Base-by-base conservation (phyloP, 2,797 vertebrate species). In the Microchirus variegatus region DNA sequence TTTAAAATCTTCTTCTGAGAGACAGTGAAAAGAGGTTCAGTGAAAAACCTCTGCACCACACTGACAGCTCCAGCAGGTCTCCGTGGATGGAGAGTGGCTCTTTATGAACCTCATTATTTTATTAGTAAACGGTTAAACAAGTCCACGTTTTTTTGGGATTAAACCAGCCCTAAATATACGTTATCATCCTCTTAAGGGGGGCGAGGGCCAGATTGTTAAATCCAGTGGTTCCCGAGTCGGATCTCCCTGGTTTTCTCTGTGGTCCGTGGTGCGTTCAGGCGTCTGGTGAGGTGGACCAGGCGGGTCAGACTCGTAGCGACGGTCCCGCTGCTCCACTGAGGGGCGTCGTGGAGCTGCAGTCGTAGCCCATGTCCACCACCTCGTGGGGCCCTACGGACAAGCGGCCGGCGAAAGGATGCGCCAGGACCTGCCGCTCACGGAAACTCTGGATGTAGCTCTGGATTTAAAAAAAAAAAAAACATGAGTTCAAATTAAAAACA, bases 371-470 rank as follows among this genome's bases (percentile, higher is more conserved):
- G 46, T 98, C 96, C 77, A 96, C 93, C 67, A 92, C 86, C 0
- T 94, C 87, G 1, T 95, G 95, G 0, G 94, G 85, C n/a, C 93
- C 80, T 0, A 93, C 86, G 73, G 96, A 92, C 53, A n/a, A n/a
- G n/a, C 94, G 92, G 40, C 92, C 93, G 22, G 93, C 93, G 0
- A 94, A 93, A 14, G 93, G 95, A 50, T 87, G 85, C 0, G 66
- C 86, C 0, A 92, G 93, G 0, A 95, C 95, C 92, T 99, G 97
- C 72, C 96, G 91, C 11, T 98, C 97, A 73, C 97, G 93, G 87
- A 99, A 98, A 90, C 94, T 99, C 95, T 99, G 97, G 90, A 99
- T 99, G 90, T 99, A 99, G 83, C 97, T 99, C 97, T 99, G 91
- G n/a, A 17, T 17, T n/a, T n/a, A n/a, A 47, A 55, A 53, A 16